Evolutionary conservation across 2,113 vertebrate species (phyloP), one percentile per base, ranked within the genome.

Genomic region (Phalacrocorax pelagicus): DNA sequence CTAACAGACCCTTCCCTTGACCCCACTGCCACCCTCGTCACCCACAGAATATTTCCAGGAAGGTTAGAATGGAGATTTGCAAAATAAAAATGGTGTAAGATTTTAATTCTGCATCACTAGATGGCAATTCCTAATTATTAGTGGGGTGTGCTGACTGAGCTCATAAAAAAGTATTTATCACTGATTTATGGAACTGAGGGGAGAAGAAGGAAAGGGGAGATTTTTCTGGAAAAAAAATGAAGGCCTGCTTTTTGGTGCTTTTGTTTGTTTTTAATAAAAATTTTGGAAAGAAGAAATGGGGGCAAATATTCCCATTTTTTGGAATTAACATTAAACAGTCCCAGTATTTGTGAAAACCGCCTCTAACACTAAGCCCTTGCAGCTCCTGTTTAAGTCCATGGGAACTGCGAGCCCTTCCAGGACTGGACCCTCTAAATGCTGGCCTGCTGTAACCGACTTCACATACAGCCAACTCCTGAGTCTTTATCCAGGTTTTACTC

Each of bases 401-500:
- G 75, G 63, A 96, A 86, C 61, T 27, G 57, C 0, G 4, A 91
- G 67, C 47, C 15, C 66, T 91, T 91, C 66, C 77, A 79, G 78
- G 66, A 70, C 69, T 10, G 47, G 85, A 66, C 3, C 1, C 46
- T 86, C 66, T 70, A 62, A 92, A 88, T 6, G 11, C 62, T 70
- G 78, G 18, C 51, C 92, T 5, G 9, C 69, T 59, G 81, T 66
- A 54, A 49, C 52, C 13, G 9, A 6, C 40, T 91, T 88, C 66
- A 70, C 67, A 54, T 36, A n/a, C 34, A 91, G 58, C 81, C 93
- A 82, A 0, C 51, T 77, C 78, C 77, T 2, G 1, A 88, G 91
- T 27, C 91, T 95, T 94, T 93, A 85, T 90, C 71, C 91, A 78
- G 71, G 87, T 97, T 97, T 97, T 94, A 92, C 94, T 91, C 91